phyloP scores from a whole-genome alignment of 92 coral and sea anemone genomes.

The Epizoanthus illoricatus region DNA sequence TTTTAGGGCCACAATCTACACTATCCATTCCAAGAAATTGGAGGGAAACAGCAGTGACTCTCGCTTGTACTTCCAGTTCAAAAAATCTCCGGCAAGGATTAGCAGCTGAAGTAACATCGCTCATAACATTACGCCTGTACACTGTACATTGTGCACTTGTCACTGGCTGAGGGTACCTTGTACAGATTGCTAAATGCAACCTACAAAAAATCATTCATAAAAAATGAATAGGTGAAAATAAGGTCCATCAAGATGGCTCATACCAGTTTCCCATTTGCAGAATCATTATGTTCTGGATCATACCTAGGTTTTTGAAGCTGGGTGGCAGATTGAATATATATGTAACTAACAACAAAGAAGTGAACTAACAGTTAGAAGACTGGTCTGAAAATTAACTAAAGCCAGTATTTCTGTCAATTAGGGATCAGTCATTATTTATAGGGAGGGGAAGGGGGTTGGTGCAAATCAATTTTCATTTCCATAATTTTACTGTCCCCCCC shows the following conservation, averaged over 20 bases:
- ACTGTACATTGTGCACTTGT: slow-evolving; percentile 78
- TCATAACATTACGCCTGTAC: slow-evolving; percentile 76
- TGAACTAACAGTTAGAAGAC: too few relatives aligned
- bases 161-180: slow-evolving; percentile 68
- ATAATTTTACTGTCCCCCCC: too few relatives aligned
- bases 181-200: slow-evolving; percentile 64
- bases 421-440: too few relatives aligned
- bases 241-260: not conserved
- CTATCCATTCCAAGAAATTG: slow-evolving; percentile 57
- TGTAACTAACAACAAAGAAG: too few relatives aligned
- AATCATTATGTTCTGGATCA: too few relatives aligned
- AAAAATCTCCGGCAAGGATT: slow-evolving; percentile 77
- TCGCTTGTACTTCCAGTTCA: slow-evolving; percentile 60
- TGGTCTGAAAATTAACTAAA: too few relatives aligned
- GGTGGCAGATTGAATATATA: too few relatives aligned
- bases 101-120: slow-evolving; percentile 71
- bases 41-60: slow-evolving; percentile 71
- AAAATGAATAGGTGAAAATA: slow-evolving; percentile 6
- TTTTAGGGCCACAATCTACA: slow-evolving; percentile 49
- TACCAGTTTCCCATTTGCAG: too few relatives aligned
- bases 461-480: too few relatives aligned
- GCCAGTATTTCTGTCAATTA: too few relatives aligned
- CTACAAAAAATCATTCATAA: slow-evolving; percentile 16
- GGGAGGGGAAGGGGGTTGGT: too few relatives aligned
- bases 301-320: too few relatives aligned